Evolutionary conservation across 2,113 vertebrate species (phyloP).

Genomic region (Cebus imitator): DNA sequence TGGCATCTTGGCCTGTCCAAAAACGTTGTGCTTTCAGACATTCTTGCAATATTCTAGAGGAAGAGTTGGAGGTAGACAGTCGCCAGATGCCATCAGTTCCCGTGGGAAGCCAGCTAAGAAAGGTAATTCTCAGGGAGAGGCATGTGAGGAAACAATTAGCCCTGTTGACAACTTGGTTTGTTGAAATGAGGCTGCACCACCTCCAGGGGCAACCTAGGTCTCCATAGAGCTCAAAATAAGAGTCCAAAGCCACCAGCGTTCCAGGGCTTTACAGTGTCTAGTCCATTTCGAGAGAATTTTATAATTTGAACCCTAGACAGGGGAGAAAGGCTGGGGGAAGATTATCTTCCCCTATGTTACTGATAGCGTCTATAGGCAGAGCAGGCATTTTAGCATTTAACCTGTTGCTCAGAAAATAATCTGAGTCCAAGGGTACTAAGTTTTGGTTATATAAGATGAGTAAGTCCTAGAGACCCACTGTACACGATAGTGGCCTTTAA

Average conservation of each 20-base stretch:
- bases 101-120: slow-evolving; percentile 11
- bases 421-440: not conserved
- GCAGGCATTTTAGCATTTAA: not conserved
- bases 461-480: not conserved
- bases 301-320: not conserved
- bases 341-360: not conserved
- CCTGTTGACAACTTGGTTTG: slow-evolving; percentile 8
- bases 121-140: not conserved
- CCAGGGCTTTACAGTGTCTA: not conserved
- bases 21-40: not conserved
- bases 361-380: not conserved
- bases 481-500: not conserved
- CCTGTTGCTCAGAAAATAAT: not conserved
- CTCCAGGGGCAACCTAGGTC: not conserved
- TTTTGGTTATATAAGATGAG: not conserved
- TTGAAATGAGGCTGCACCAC: not conserved
- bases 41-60: not conserved
- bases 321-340: not conserved
- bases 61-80: slow-evolving; percentile 30
- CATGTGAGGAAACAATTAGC: not conserved
- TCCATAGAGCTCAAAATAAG: not conserved
- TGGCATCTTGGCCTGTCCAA: not conserved
- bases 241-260: not conserved
- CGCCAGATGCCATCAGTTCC: not conserved
- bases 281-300: not conserved